phyloP scores from a whole-genome alignment of 2,888 invertebrate genomes.

The Kuschelorhynchus macadamiae region DNA sequence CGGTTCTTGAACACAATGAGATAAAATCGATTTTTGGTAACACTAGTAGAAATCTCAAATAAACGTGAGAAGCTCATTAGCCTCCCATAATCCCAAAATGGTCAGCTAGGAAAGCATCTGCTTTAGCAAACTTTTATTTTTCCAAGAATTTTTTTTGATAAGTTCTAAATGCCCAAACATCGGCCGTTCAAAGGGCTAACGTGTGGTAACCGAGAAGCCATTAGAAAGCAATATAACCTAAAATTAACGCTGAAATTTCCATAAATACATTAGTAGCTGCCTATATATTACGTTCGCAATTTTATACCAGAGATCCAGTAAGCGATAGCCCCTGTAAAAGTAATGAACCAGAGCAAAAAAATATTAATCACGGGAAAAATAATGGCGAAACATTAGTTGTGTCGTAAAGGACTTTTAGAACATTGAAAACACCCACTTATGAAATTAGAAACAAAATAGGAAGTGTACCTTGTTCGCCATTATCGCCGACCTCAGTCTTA shows the following conservation, averaged over 20 bases:
- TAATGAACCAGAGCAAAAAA: slow-evolving; percentile 45
- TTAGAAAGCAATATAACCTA: slow-evolving; percentile 44
- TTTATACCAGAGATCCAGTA: slow-evolving; percentile 33
- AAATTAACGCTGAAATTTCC: slow-evolving; percentile 49
- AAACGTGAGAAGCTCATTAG: too few relatives aligned
- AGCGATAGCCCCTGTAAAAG: slow-evolving; percentile 40
- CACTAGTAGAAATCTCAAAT: too few relatives aligned
- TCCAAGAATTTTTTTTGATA: slow-evolving; percentile 16
- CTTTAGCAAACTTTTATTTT: not conserved
- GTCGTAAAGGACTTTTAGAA: slow-evolving; percentile 24
- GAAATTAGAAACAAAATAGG: slow-evolving; percentile 13
- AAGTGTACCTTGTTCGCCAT: slow-evolving; percentile 18
- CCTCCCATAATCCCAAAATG: too few relatives aligned
- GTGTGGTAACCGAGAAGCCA: slow-evolving; percentile 31
- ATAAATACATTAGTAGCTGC: slow-evolving; percentile 50
- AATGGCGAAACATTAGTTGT: slow-evolving; percentile 29
- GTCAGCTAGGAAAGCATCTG: too few relatives aligned
- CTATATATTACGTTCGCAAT: slow-evolving; percentile 47
- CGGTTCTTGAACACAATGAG: too few relatives aligned
- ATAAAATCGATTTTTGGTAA: too few relatives aligned
- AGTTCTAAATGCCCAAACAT: slow-evolving; percentile 19
- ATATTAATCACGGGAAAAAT: slow-evolving; percentile 47
- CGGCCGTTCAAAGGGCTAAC: slow-evolving; percentile 25
- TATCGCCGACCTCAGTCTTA: too few relatives aligned
- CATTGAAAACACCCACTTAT: slow-evolving; percentile 7